phyloP scores from a whole-genome alignment of 2,888 invertebrate genomes.

The Erebia palarica region DNA sequence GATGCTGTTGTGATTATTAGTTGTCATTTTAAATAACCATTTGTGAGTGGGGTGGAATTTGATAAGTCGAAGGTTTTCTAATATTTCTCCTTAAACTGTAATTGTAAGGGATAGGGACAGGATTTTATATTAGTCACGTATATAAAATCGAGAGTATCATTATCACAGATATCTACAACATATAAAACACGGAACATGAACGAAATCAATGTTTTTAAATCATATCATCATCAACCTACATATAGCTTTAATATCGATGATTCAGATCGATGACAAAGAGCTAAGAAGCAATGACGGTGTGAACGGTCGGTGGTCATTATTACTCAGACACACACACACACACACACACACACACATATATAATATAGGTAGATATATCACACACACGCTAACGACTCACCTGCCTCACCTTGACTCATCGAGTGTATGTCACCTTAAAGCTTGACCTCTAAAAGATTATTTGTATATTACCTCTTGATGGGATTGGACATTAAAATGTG shows the following conservation, averaged over 20 bases:
- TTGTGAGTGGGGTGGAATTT: no score
- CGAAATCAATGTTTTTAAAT: not conserved
- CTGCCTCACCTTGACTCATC: conserved; percentile 59
- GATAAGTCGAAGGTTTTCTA: no score
- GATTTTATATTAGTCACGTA: no score
- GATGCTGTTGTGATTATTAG: no score
- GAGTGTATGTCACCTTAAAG: conserved; percentile 38
- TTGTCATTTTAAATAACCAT: no score
- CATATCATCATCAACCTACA: conserved; percentile 1
- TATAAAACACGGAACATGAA: no score
- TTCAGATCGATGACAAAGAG: conserved; percentile 35
- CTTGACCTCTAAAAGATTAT: conserved; percentile 38
- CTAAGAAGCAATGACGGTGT: conserved; percentile 20
- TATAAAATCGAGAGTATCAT: no score
- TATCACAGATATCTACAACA: no score
- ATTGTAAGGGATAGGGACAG: no score
- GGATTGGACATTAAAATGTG: not conserved
- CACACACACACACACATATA: no score
- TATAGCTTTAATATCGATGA: conserved; percentile 19
- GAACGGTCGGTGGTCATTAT: conserved; percentile 8
- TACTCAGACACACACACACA: conserved; percentile 8
- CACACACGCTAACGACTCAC: conserved; percentile 40
- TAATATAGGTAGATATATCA: conserved; percentile 2
- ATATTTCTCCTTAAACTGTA: no score
- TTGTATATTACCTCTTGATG: conserved; percentile 22